Evolutionary conservation across 2,113 vertebrate genomes (phyloP), one percentile per base, ranked within the genome.

Genomic region (Oreochromis niloticus): DNA sequence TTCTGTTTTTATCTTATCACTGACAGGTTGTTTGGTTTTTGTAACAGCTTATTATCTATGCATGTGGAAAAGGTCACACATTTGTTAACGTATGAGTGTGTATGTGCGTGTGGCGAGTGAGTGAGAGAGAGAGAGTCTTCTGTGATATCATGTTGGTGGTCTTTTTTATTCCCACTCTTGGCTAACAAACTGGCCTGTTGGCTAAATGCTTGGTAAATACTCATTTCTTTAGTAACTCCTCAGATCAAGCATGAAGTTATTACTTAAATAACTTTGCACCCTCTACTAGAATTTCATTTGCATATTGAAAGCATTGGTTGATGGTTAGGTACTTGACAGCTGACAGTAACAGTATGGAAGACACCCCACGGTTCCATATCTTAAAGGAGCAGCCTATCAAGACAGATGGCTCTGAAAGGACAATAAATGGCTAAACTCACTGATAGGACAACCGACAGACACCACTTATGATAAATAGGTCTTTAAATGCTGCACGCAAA

Each of bases 1-100:
- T 78, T 92, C 80, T 84, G 81, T 78, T 95, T 95, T 95, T 95
- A 95, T 96, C 95, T 95, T 94, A 95, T 93, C 92, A 85, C 81
- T 93, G 95, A 95, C 94, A 94, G 94, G 81, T 93, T 95, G 92
- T 94, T 96, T 96, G 93, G 95, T 92, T 95, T 95, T 87, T 92
- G 93, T 94, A 94, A 94, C 96, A 96, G 95, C 94, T 95, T 96
- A 95, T 93, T 95, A 91, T 93, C 86, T 95, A 93, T 87, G 32
- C 80, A 56, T 85, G 87, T 85, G 90, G 91, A 92, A 91, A 92
- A 86, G 91, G 91, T 94, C 91, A 88, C 91, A 86, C 90, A 83
- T 91, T 87, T 81, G 56, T 89, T 75, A 87, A 48, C 57, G n/a
- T 87, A 56, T 48, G 84, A 81, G 83, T 27, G 75, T 88, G 73